Evolutionary conservation across 2,113 vertebrate species (phyloP), one percentile per base, ranked within the genome.

Genomic region (Prionailurus bengalensis): DNA sequence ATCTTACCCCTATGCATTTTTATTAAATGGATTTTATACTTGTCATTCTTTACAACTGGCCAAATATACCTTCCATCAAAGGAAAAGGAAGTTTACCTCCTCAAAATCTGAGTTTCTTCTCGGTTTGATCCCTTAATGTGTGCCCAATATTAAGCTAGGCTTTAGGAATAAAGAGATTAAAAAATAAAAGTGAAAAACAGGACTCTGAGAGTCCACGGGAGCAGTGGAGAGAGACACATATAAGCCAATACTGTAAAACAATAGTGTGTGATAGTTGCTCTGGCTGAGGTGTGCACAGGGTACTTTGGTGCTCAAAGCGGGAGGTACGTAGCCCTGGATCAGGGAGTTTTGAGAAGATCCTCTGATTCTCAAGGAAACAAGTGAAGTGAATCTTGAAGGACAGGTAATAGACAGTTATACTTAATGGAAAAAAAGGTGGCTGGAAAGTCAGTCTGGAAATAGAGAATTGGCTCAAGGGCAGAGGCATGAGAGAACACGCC

Each of bases 361-460:
- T 80, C 70, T 85, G n/a, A 89, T 58, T 97, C 63, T 85, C 58
- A 48, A 65, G 16, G 33, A 85, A 95, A 86, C 71, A 91, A 25
- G 11, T 58, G 15, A 79, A 74, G 27, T 82, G 33, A 85, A 51
- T 80, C 36, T 55, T 85, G 31, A 66, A 95, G 39, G 13, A 76
- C 1, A n/a, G 53, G 3, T 42, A 66, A n/a, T n/a, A 68, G 45
- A 14, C 89, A 95, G 74, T 74, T 84, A 89, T 66, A 14, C 65
- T 83, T 88, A 31, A 23, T 5, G n/a, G 42, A 29, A 55, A 76
- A 45, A 80, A 81, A 82, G 51, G 42, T 87, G 27, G 17, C 53
- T 79, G 5, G 68, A n/a, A 73, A 65, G 29, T 90, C 48, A 71
- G 82, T 90, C 79, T 96, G 74, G 45, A 94, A 92, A 74, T 5